Conservation (phyloP, 2,797 vertebrate genomes). For the Podargus strigoides region DNA sequence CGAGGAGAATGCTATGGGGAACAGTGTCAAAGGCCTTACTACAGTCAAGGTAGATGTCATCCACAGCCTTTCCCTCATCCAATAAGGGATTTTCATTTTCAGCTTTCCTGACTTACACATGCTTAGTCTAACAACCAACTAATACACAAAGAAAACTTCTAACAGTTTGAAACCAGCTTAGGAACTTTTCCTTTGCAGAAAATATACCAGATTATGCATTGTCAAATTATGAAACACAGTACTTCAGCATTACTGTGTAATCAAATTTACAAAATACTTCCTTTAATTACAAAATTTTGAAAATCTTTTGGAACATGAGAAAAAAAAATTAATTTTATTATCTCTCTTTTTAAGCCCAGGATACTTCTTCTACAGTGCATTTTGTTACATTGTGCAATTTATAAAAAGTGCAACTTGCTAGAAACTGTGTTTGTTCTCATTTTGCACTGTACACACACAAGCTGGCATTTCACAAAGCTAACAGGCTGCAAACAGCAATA, state of each 20-base stretch:
- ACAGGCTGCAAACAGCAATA: neutral
- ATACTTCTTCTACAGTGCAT: neutral
- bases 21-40: no score
- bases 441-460: neutral
- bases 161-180: neutral
- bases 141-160: neutral
- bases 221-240: neutral
- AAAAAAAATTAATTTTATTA: neutral
- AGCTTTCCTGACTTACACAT: neutral
- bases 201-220: neutral
- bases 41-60: no score
- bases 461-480: neutral
- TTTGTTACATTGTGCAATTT: neutral
- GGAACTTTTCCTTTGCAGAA: neutral
- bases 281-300: neutral
- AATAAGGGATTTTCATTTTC: neutral
- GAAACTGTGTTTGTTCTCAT: neutral
- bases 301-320: neutral
- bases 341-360: neutral
- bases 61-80: no score
- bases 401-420: neutral
- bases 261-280: neutral
- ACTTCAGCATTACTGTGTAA: neutral
- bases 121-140: neutral
- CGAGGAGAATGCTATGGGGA: no score